Evolutionary conservation across 2,797 vertebrate species (phyloP).

Genomic region (Rhynchonycteris naso): DNA sequence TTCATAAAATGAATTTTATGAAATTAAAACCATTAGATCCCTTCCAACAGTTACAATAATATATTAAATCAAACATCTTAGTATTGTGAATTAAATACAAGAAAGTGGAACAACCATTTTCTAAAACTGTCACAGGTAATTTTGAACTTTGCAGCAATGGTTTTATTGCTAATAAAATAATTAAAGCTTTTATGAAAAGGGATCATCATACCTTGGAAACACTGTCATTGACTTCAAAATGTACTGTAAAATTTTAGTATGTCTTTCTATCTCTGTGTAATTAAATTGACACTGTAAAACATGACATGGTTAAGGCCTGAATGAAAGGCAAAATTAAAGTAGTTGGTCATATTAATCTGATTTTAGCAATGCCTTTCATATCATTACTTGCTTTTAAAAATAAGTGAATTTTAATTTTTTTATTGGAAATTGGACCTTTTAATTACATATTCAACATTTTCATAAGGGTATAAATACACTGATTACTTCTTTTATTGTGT

Average conservation of each 20-base stretch:
- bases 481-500: background rate
- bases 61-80: conserved; percentile 52
- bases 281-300: background rate
- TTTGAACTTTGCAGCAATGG: background rate
- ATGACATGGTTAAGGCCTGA: background rate
- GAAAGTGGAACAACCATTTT: background rate
- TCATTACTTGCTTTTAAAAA: conserved; percentile 9
- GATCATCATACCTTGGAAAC: background rate
- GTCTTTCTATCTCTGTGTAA: background rate
- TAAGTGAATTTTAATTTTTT: background rate
- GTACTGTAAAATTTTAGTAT: background rate
- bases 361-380: background rate
- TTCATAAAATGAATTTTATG: conserved; percentile 24
- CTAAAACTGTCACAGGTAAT: conserved; percentile 30
- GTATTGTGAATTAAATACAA: conserved; percentile 9
- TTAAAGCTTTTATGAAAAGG: background rate
- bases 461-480: background rate
- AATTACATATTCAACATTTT: background rate
- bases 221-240: background rate
- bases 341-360: background rate
- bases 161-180: conserved; percentile 52
- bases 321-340: background rate
- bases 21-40: conserved; percentile 34
- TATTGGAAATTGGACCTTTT: background rate
- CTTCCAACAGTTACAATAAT: conserved; percentile 9